Conservation (phyloP, 2,113 vertebrate species). For the Donacobius atricapilla region DNA sequence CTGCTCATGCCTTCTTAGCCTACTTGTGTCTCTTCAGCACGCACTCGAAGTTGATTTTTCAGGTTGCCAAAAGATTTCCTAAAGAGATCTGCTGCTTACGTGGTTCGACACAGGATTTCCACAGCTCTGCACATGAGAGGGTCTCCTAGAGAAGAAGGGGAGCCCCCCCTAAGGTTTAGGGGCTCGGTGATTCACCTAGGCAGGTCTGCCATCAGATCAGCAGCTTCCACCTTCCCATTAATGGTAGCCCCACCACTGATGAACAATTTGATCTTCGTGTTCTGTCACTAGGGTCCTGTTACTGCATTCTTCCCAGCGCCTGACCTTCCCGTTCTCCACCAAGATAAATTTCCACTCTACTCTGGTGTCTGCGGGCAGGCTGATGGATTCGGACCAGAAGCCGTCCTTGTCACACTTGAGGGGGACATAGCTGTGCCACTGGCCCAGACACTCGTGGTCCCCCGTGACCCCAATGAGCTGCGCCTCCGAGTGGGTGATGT, state of each 20-base stretch:
- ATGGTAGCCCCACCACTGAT: slow-evolving; percentile 84
- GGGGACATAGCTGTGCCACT: slow-evolving; percentile 81
- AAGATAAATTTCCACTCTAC: slow-evolving; percentile 94
- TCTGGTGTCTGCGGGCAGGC: slow-evolving; percentile 76
- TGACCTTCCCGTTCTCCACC: slow-evolving; percentile 83
- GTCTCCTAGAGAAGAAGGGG: neutral
- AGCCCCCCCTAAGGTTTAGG: neutral
- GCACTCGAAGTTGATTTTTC: neutral
- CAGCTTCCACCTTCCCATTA: slow-evolving; percentile 32
- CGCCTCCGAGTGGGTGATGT: slow-evolving; percentile 71
- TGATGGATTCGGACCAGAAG: slow-evolving; percentile 80
- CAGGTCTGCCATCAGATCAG: neutral
- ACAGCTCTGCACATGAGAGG: neutral
- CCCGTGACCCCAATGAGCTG: slow-evolving; percentile 85
- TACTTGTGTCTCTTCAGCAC: neutral
- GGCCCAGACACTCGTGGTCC: slow-evolving; percentile 82
- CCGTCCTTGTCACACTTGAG: slow-evolving; percentile 78
- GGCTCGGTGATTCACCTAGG: neutral
- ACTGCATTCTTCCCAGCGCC: slow-evolving; percentile 90
- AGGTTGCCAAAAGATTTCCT: neutral
- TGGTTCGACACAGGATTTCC: neutral
- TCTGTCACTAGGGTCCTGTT: slow-evolving; percentile 84
- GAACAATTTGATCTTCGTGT: slow-evolving; percentile 72
- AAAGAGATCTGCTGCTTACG: neutral
- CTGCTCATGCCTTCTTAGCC: neutral